Evolutionary conservation across 2,888 invertebrate species (phyloP), one percentile per base, ranked within the genome.

Genomic region (Physocephala rufipes): DNA sequence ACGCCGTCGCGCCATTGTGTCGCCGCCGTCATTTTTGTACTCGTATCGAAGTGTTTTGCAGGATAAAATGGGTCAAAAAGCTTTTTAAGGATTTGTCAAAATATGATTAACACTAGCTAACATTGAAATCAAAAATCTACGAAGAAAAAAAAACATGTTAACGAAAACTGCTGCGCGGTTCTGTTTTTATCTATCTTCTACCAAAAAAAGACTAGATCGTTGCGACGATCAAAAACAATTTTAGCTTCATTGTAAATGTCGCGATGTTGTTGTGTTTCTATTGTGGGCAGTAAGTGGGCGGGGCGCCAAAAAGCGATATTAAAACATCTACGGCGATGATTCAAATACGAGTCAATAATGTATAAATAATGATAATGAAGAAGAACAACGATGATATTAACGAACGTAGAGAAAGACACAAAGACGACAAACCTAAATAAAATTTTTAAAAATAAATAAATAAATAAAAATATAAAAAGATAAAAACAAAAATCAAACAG

Each of bases 61-160:
- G 36, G 36, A 36, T 4, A 58, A 67, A 58, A 47, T 67, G 26
- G 67, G 67, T 67, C 67, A 67, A 55, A 53, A 53, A 55, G 28
- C 45, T 58, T 47, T 67, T 67, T 67, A 67, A 67, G 59, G 67
- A 67, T 58, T 67, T 45, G 30, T 53, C 12, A 24, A 49, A 45
- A 64, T 24, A 24, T 19, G 49, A 30, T 43, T 26, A 45, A 55
- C 19, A 51, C 65, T 30, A 30, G 30, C n/a, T 13, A 49, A 19
- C 21, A 55, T 21, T 49, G n/a, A 15, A 49, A 15, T 4, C 49
- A 49, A 4, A 12, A 49, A 49, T 49, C 49, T n/a, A n/a, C n/a
- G n/a, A n/a, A n/a, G n/a, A n/a, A n/a, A n/a, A n/a, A n/a, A 49
- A n/a, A 49, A 49, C 12, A 4, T 7, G 49, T 49, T 49, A n/a